Evolutionary conservation across 1,140 invertebrate species (phyloP).

Genomic region (Muscidifurax raptorellus): DNA sequence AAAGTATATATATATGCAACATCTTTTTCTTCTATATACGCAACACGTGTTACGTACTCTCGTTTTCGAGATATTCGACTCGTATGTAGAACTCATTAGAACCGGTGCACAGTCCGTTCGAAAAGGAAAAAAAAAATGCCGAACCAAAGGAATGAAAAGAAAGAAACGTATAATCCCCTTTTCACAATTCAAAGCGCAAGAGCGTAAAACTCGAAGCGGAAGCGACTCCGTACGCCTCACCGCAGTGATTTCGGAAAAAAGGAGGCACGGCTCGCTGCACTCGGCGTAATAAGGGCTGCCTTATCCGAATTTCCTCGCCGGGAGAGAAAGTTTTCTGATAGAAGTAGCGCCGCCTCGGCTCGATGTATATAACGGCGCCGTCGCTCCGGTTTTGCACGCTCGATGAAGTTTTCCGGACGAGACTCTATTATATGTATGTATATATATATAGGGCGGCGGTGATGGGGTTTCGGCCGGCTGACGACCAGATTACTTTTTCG

Average conservation of each 20-base stretch:
- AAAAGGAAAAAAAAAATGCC: neutral
- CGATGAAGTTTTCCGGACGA: neutral
- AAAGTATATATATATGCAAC: too few relatives aligned
- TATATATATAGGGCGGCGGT: too few relatives aligned
- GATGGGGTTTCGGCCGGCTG: neutral
- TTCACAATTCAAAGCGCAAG: neutral
- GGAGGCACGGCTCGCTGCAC: neutral
- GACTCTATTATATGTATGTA: too few relatives aligned
- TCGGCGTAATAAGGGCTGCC: neutral
- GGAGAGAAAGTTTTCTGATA: neutral
- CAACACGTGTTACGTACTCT: too few relatives aligned
- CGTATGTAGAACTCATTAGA: neutral
- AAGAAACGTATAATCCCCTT: neutral
- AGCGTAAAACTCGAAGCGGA: constrained; percentile 32
- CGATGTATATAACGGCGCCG: constrained; percentile 8
- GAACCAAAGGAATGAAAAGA: neutral
- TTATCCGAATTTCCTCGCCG: constrained; percentile 9
- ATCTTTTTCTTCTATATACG: too few relatives aligned
- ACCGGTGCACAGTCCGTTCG: too few relatives aligned
- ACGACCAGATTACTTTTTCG: neutral
- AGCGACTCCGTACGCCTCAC: constrained; percentile 14
- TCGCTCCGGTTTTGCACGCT: neutral
- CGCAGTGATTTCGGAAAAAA: neutral
- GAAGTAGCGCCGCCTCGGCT: neutral
- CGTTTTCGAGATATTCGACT: too few relatives aligned